These are phyloP conservation scores for Callinectes sapidus DNA, from an alignment of 2,888 invertebrate species.

Conservation along the genomic window DNA sequence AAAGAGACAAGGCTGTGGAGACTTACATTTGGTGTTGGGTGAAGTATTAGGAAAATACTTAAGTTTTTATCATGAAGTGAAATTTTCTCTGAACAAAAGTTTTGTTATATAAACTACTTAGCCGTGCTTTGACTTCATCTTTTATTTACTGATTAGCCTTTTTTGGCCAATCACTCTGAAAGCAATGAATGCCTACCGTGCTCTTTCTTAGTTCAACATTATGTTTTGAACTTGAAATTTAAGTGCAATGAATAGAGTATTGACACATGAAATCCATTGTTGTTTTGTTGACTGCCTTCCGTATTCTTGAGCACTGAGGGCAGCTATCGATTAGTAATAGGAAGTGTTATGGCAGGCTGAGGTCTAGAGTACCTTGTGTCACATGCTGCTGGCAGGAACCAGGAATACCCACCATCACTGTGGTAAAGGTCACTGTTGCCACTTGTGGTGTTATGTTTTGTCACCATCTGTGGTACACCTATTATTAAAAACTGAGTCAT, in stretches of 20 bases:
- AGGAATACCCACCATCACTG: background rate
- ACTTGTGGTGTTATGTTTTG: background rate
- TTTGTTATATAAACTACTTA: background rate
- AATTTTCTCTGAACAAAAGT: background rate
- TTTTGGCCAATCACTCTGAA: background rate
- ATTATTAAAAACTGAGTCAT: background rate
- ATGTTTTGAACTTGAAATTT: background rate
- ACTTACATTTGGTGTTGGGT: background rate
- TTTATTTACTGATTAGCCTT: background rate
- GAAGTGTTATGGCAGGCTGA: background rate
- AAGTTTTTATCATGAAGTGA: background rate
- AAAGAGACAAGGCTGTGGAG: background rate
- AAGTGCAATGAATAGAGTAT: background rate
- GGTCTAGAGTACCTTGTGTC: background rate
- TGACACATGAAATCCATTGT: background rate
- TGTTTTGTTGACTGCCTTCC: background rate
- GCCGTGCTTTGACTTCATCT: background rate
- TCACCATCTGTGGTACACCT: background rate
- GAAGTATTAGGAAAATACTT: background rate
- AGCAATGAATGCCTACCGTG: background rate
- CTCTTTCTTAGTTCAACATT: background rate
- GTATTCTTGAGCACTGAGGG: background rate
- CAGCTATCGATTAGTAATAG: background rate
- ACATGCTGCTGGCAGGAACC: background rate
- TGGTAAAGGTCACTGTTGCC: background rate